These are phyloP conservation scores for Larimichthys polyactis DNA, from an alignment of 2,113 vertebrate genomes.

Conservation along the genomic window DNA sequence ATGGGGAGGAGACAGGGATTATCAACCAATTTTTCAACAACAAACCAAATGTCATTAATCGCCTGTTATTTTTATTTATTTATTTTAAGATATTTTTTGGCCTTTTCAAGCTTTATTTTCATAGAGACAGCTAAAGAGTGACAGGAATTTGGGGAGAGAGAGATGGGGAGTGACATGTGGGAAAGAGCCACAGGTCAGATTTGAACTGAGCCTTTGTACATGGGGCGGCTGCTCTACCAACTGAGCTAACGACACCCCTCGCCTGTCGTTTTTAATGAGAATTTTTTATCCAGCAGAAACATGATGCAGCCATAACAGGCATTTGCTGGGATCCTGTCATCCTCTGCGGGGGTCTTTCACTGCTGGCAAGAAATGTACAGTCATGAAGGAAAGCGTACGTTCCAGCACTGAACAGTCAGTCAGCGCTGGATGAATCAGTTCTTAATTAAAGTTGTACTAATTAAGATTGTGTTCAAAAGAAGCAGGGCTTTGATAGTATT, in stretches of 20 bases:
- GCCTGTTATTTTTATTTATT: too few relatives aligned
- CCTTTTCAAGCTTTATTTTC: too few relatives aligned
- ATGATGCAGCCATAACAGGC: constrained; percentile 42
- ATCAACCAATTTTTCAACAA: too few relatives aligned
- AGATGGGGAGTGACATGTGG: too few relatives aligned
- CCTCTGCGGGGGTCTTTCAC: constrained; percentile 31
- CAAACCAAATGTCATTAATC: too few relatives aligned
- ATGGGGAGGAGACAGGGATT: constrained; percentile 23
- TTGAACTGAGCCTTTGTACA: too few relatives aligned
- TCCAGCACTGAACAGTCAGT: constrained; percentile 49
- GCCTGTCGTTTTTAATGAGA: constrained; percentile 72
- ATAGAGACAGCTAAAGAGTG: too few relatives aligned
- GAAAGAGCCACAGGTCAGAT: too few relatives aligned
- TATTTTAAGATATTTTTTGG: too few relatives aligned
- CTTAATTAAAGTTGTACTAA: constrained; percentile 81
- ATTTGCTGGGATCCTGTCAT: constrained; percentile 22
- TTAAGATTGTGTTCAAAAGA: constrained; percentile 70
- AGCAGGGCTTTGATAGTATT: constrained; percentile 70
- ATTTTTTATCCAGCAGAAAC: constrained; percentile 57
- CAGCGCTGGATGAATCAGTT: constrained; percentile 57
- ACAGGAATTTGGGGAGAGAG: too few relatives aligned
- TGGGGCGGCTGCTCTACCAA: too few relatives aligned
- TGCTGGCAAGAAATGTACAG: constrained; percentile 30
- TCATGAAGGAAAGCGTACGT: constrained; percentile 33
- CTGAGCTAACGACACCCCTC: too few relatives aligned